phyloP scores from a whole-genome alignment of 2,888 invertebrate species.

The Himalopsyche tibetana region DNA sequence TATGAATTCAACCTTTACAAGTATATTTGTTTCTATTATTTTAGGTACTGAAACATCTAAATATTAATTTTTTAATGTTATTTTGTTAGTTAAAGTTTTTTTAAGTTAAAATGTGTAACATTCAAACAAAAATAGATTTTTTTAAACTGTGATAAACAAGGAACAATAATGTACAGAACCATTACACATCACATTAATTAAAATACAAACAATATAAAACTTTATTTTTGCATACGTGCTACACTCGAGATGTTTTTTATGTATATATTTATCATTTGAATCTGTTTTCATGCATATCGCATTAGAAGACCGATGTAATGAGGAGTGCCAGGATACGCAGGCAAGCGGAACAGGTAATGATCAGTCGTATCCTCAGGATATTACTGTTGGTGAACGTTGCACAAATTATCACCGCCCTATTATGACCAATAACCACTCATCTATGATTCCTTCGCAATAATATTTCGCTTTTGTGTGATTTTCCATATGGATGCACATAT shows the following conservation, averaged over 20 bases:
- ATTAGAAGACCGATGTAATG: slow-evolving; percentile 18
- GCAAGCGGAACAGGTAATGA: slow-evolving; percentile 64
- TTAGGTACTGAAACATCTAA: too few relatives aligned
- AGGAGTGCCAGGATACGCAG: slow-evolving; percentile 55
- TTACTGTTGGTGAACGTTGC: background rate
- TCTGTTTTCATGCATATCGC: background rate
- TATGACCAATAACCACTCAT: slow-evolving; percentile 21
- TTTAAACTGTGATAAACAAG: too few relatives aligned
- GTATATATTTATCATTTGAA: background rate
- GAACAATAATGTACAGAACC: too few relatives aligned
- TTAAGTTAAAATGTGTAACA: too few relatives aligned
- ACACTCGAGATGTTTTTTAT: background rate
- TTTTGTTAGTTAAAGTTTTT: too few relatives aligned
- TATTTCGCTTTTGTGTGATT: background rate
- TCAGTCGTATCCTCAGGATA: slow-evolving; percentile 52
- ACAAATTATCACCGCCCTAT: background rate
- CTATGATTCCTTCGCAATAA: slow-evolving; percentile 38
- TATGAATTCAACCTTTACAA: too few relatives aligned
- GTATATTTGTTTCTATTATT: too few relatives aligned
- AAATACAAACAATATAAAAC: too few relatives aligned
- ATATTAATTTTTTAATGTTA: too few relatives aligned
- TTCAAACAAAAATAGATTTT: too few relatives aligned
- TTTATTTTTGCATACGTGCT: background rate
- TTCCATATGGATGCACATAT: background rate
- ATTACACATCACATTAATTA: too few relatives aligned